phyloP scores from a whole-genome alignment of 2,888 invertebrate species.

The Patella ulyssiponensis region DNA sequence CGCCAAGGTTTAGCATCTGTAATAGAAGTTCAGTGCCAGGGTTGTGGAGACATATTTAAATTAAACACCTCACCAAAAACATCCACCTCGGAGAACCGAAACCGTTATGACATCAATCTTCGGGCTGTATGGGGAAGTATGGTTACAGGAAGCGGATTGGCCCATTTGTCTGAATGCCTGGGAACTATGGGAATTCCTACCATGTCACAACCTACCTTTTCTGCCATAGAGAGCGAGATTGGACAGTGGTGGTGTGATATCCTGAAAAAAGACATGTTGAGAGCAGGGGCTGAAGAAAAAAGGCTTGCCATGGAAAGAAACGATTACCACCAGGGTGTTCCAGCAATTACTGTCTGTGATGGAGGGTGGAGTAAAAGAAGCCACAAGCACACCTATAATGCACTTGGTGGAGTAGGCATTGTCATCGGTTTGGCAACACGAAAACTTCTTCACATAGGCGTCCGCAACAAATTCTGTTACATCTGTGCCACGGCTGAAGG shows the following conservation, averaged over 20 bases:
- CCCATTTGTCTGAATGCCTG: conserved; percentile 31
- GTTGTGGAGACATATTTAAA: conserved; percentile 15
- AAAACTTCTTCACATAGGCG: conserved; percentile 43
- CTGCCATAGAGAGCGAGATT: conserved; percentile 20
- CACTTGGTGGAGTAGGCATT: conserved; percentile 41
- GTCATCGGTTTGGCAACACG: conserved; percentile 37
- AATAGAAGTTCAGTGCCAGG: conserved; percentile 1
- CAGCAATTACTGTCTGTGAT: conserved; percentile 41
- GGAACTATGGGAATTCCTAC: conserved; percentile 29
- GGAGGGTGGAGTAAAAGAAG: conserved; percentile 42
- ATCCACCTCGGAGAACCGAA: neutral
- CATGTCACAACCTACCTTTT: conserved; percentile 23
- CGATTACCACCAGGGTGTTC: conserved; percentile 35
- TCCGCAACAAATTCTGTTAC: conserved; percentile 41
- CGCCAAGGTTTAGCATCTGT: neutral
- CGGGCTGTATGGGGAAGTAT: conserved; percentile 38
- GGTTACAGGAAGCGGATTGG: conserved; percentile 30
- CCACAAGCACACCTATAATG: conserved; percentile 44
- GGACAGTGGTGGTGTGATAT: conserved; percentile 24
- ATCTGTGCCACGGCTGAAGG: conserved; percentile 30
- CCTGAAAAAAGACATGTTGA: conserved; percentile 25
- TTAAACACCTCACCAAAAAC: neutral
- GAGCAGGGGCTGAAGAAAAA: conserved; percentile 32
- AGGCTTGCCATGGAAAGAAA: conserved; percentile 29
- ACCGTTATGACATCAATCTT: conserved; percentile 34